phyloP scores from a whole-genome alignment of 2,888 invertebrate species.

The Protophormia terraenovae region DNA sequence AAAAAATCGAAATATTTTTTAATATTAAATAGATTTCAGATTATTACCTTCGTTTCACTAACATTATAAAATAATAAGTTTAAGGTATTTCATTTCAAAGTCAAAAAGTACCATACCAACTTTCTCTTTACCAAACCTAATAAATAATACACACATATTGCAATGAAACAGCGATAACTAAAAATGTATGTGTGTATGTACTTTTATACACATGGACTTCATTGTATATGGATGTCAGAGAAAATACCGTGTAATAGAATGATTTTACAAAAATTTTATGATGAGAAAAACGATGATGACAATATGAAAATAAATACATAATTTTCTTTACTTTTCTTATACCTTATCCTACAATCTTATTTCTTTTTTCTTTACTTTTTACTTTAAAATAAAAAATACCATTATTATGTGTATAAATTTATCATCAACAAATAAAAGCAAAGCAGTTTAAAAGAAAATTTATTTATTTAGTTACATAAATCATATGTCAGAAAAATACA shows the following conservation, averaged over 20 bases:
- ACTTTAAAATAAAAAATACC: not conserved
- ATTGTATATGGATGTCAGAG: slow-evolving; percentile 38
- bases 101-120: too few relatives aligned
- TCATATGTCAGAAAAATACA: slow-evolving; percentile 50
- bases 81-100: too few relatives aligned
- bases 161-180: not conserved
- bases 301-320: slow-evolving; percentile 25
- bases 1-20: too few relatives aligned
- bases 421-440: not conserved
- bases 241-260: slow-evolving; percentile 61
- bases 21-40: too few relatives aligned
- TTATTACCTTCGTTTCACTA: too few relatives aligned
- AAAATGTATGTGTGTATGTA: too few relatives aligned
- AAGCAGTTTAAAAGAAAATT: slow-evolving; percentile 18
- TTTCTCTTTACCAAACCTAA: not conserved
- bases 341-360: not conserved
- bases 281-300: slow-evolving; percentile 33
- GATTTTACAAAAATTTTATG: slow-evolving; percentile 59
- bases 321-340: too few relatives aligned
- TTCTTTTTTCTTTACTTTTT: not conserved
- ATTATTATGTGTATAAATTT: slow-evolving; percentile 3
- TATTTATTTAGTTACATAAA: slow-evolving; percentile 46
- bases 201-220: slow-evolving; percentile 38
- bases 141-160: not conserved
- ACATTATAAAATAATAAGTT: too few relatives aligned